Conservation (phyloP, 2,888 invertebrate species). For the Melanostoma scalare region DNA sequence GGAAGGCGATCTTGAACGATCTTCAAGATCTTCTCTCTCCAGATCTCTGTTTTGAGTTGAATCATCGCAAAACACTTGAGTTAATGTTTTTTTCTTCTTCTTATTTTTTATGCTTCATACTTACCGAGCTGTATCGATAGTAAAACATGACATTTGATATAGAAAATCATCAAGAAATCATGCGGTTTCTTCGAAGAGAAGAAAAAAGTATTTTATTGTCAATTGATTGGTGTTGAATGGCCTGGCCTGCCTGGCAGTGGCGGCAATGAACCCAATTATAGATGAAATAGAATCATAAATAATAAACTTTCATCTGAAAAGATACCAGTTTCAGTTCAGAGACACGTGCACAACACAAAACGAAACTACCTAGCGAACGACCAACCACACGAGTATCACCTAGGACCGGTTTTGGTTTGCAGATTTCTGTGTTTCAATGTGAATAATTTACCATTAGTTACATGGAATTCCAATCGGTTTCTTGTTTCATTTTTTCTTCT, state of each 20-base stretch:
- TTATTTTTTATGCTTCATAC: slow-evolving; percentile 26
- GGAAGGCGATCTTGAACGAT: slow-evolving; percentile 69
- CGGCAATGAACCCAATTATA: slow-evolving; percentile 68
- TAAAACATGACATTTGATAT: slow-evolving; percentile 1
- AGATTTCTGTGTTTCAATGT: slow-evolving; percentile 56
- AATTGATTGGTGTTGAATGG: slow-evolving; percentile 53
- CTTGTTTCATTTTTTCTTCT: slow-evolving; percentile 14
- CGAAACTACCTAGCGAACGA: slow-evolving; percentile 1
- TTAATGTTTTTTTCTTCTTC: slow-evolving; percentile 25
- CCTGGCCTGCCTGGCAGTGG: slow-evolving; percentile 38
- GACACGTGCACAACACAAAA: slow-evolving; percentile 23
- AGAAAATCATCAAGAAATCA: slow-evolving; percentile 12
- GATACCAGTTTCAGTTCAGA: background rate
- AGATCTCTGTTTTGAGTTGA: slow-evolving; percentile 18
- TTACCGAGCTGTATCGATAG: slow-evolving; percentile 51
- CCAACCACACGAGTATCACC: slow-evolving; percentile 49
- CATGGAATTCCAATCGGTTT: slow-evolving; percentile 43
- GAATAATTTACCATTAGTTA: slow-evolving; percentile 46
- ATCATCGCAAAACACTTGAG: slow-evolving; percentile 63
- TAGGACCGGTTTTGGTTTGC: slow-evolving; percentile 58
- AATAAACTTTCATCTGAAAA: slow-evolving; percentile 14
- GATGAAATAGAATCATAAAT: slow-evolving; percentile 30
- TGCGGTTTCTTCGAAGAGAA: slow-evolving; percentile 10
- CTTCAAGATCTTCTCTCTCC: slow-evolving; percentile 13
- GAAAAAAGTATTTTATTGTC: slow-evolving; percentile 58